Conservation (phyloP, 1,140 invertebrate genomes). For the Himalopsyche phryganea region DNA sequence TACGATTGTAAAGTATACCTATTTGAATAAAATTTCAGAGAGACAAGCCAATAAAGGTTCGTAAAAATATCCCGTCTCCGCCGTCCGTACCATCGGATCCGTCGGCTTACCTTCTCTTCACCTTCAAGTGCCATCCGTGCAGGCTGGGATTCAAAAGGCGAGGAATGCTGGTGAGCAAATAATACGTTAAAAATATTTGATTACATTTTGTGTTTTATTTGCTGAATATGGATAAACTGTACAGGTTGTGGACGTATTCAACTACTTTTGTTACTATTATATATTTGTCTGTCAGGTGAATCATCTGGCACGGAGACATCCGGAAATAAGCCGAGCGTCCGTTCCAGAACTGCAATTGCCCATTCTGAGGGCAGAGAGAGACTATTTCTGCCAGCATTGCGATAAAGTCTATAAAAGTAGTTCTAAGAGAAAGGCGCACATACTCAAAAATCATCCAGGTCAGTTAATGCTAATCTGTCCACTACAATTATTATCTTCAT, state of each 20-base stretch:
- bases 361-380: constrained; percentile 72
- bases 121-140: constrained; percentile 80
- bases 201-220: too few relatives aligned
- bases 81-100: constrained; percentile 62
- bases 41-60: too few relatives aligned
- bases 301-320: constrained; percentile 81
- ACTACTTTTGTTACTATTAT: too few relatives aligned
- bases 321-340: constrained; percentile 68
- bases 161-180: constrained; percentile 60
- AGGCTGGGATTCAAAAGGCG: constrained; percentile 78
- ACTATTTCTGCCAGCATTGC: constrained; percentile 85
- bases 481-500: neutral
- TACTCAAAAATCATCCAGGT: constrained; percentile 82
- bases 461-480: constrained; percentile 42
- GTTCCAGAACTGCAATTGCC: constrained; percentile 81
- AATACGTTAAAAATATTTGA: constrained; percentile 1
- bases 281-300: constrained; percentile 62
- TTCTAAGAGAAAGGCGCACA: constrained; percentile 80
- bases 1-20: too few relatives aligned
- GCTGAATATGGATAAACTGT: too few relatives aligned
- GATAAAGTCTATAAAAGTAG: constrained; percentile 85
- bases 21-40: too few relatives aligned
- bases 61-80: constrained; percentile 39
- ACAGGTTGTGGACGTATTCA: too few relatives aligned
- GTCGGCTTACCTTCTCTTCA: constrained; percentile 71